A percentile compares a stretch with the other conserved stretches of the same genome.
Evolutionary conservation across 2,797 vertebrate species (phyloP).

Genomic region (Enteromius thamalakanensis): DNA sequence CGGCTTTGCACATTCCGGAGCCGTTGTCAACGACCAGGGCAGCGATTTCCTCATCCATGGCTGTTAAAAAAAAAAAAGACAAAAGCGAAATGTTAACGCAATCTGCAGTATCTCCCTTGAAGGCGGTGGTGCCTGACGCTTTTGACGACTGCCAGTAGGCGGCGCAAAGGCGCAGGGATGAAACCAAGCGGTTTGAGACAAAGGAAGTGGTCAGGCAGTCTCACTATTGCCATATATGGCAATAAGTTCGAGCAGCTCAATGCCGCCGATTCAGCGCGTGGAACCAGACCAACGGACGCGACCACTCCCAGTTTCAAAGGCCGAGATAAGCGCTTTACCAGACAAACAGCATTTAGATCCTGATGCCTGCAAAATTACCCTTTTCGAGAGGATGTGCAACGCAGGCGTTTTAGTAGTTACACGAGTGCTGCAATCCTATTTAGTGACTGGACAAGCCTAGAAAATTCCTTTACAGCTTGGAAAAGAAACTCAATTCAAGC

Average conservation of each 20-base stretch:
- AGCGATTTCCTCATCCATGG: constrained; percentile 97
- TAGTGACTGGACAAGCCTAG: neutral
- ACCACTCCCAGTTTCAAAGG: constrained; percentile 56
- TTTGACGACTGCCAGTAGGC: constrained; percentile 75
- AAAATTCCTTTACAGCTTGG: neutral
- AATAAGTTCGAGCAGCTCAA: constrained; percentile 74
- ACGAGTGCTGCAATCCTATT: neutral
- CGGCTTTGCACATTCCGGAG: constrained; percentile 99
- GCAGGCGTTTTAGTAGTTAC: neutral
- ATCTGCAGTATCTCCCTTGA: neutral
- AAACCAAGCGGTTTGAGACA: constrained; percentile 74
- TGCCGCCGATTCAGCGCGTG: constrained; percentile 56
- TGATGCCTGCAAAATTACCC: neutral
- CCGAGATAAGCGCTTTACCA: constrained; percentile 31
- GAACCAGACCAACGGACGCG: constrained; percentile 51
- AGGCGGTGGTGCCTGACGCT: neutral
- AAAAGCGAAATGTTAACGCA: neutral
- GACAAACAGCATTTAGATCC: neutral
- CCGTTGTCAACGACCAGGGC: constrained; percentile 98
- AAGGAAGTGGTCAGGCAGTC: constrained; percentile 79
- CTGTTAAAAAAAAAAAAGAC: constrained; percentile 52
- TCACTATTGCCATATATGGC: constrained; percentile 93
- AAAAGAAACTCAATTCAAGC: neutral
- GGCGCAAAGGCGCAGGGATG: constrained; percentile 73
- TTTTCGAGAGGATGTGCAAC: neutral